phyloP scores from a whole-genome alignment of 2,888 invertebrate genomes.

The Sylvicola cinctus region DNA sequence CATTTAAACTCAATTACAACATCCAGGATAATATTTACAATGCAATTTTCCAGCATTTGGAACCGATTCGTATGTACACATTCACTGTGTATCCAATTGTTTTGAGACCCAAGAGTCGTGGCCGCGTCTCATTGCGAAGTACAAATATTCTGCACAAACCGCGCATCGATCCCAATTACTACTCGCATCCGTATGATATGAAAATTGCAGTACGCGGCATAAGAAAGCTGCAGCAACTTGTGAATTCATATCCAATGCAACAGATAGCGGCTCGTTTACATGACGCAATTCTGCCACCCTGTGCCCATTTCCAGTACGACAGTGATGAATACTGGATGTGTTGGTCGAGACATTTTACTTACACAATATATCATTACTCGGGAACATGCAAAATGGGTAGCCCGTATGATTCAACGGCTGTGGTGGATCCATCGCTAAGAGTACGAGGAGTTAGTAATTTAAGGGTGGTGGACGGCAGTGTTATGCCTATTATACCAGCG shows the following conservation, averaged over 20 bases:
- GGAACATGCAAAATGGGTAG: slow-evolving; percentile 4
- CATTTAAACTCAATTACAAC: not conserved
- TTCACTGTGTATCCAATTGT: slow-evolving; percentile 46
- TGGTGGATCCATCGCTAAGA: not conserved
- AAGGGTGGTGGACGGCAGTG: slow-evolving; percentile 1
- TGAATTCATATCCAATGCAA: slow-evolving; percentile 34
- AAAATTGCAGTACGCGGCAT: slow-evolving; percentile 42
- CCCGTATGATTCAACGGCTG: slow-evolving; percentile 1
- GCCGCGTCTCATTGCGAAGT: slow-evolving; percentile 42
- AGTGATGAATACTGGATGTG: slow-evolving; percentile 49
- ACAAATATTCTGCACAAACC: slow-evolving; percentile 52
- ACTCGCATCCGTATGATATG: slow-evolving; percentile 35
- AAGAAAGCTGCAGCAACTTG: slow-evolving; percentile 33
- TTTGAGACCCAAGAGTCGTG: slow-evolving; percentile 49
- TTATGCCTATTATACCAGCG: not conserved
- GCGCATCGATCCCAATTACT: slow-evolving; percentile 59
- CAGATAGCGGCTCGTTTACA: slow-evolving; percentile 37
- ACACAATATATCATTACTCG: slow-evolving; percentile 46
- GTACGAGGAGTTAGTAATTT: slow-evolving; percentile 1
- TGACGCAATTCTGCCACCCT: slow-evolving; percentile 36
- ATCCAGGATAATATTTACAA: slow-evolving; percentile 21
- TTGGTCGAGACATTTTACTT: slow-evolving; percentile 40
- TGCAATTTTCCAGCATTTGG: slow-evolving; percentile 25
- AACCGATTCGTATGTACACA: slow-evolving; percentile 6
- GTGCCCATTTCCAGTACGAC: slow-evolving; percentile 33